Evolutionary conservation across 2,113 vertebrate species (phyloP).

Genomic region (Paedocypris sp.): DNA sequence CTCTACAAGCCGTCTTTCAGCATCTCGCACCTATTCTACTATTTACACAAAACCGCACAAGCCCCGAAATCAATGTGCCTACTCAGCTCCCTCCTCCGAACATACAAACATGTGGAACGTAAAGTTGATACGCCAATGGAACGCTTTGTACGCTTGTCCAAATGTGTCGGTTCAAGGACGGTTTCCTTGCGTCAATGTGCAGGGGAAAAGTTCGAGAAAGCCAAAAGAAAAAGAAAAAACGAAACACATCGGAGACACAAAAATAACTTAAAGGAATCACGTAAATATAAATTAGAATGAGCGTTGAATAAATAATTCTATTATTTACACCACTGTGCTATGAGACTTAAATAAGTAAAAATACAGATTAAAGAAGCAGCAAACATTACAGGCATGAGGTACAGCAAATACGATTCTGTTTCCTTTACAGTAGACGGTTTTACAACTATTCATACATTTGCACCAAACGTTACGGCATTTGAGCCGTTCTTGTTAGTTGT

Average conservation of each 20-base stretch:
- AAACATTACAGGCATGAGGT: constrained; percentile 97
- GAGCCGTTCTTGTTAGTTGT: constrained; percentile 44
- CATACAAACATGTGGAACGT: constrained; percentile 23
- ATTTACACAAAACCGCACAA: constrained; percentile 26
- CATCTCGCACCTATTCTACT: constrained; percentile 18
- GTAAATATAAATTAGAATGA: constrained; percentile 98
- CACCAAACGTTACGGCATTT: constrained; percentile 67
- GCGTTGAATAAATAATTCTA: constrained; percentile 99
- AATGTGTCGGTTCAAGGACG: constrained; percentile 3
- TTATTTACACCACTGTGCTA: constrained; percentile 96
- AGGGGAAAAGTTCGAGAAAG: constrained; percentile 55
- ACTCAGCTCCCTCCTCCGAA: not conserved
- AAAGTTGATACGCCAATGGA: constrained; percentile 18
- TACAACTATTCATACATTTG: constrained; percentile 66
- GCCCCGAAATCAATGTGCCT: not conserved
- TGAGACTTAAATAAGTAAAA: constrained; percentile 85
- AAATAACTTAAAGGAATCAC: constrained; percentile 97
- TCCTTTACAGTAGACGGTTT: constrained; percentile 82
- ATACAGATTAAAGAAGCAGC: constrained; percentile 88
- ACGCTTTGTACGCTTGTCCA: constrained; percentile 14
- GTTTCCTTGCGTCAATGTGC: constrained; percentile 39
- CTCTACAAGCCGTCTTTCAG: constrained; percentile 9
- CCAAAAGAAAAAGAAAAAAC: constrained; percentile 9
- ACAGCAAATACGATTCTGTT: constrained; percentile 79
- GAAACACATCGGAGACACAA: constrained; percentile 67